These are phyloP conservation scores for Caenorhabditis tropicalis DNA, from an alignment of 1,140 invertebrate genomes.

Conservation along the genomic window DNA sequence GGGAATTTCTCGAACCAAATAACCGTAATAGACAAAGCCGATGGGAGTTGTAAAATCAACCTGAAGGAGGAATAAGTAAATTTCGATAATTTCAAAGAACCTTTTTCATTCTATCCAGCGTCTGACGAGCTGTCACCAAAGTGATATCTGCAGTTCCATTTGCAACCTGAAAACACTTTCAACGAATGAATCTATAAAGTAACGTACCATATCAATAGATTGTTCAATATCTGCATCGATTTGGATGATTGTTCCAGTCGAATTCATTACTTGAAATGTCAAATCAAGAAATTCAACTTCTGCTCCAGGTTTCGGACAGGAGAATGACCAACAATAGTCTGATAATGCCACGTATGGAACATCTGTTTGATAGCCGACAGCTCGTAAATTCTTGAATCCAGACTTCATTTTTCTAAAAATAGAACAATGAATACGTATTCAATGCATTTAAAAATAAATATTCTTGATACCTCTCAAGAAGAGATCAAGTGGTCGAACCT, in stretches of 20 bases:
- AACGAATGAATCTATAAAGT: not conserved
- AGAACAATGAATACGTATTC: too few relatives aligned
- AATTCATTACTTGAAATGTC: slow-evolving; percentile 45
- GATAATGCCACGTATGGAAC: slow-evolving; percentile 31
- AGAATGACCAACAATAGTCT: slow-evolving; percentile 25
- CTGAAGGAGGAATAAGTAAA: not conserved
- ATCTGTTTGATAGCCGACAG: slow-evolving; percentile 27
- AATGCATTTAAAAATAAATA: not conserved
- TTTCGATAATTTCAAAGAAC: too few relatives aligned
- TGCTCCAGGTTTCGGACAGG: slow-evolving; percentile 40
- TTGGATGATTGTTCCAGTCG: slow-evolving; percentile 12
- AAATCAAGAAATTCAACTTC: slow-evolving; percentile 39
- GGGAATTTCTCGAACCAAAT: slow-evolving; percentile 37
- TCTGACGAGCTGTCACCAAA: slow-evolving; percentile 25
- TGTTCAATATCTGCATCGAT: slow-evolving; percentile 32
- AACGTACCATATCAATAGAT: slow-evolving; percentile 11
- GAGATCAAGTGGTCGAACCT: too few relatives aligned
- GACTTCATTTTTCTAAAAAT: not conserved
- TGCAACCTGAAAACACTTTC: not conserved
- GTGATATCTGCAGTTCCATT: slow-evolving; percentile 47
- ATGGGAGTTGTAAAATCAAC: slow-evolving; percentile 35
- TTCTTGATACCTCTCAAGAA: too few relatives aligned
- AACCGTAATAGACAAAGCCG: slow-evolving; percentile 38
- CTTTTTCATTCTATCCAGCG: slow-evolving; percentile 38
- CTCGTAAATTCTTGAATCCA: not conserved